Evolutionary conservation across 2,113 vertebrate species (phyloP).

Genomic region (Canis aureus): DNA sequence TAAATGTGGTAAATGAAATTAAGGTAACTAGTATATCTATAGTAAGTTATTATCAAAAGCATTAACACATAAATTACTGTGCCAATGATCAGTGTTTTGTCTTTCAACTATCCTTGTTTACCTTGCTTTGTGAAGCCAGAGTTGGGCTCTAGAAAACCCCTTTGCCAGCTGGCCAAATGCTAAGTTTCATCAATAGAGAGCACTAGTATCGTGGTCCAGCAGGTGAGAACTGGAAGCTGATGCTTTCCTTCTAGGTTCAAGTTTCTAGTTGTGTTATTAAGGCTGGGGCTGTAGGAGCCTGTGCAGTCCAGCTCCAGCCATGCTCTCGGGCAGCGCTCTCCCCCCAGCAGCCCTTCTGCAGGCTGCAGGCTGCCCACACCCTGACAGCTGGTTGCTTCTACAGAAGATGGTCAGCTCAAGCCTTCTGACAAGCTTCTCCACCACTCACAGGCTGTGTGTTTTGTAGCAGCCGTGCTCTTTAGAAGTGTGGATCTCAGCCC

Average conservation of each 20-base stretch:
- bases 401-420: background rate
- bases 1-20: background rate
- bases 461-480: background rate
- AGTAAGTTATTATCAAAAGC: background rate
- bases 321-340: background rate
- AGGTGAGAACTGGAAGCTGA: background rate
- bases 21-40: background rate
- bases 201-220: background rate
- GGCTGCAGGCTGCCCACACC: background rate
- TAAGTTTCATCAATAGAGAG: background rate
- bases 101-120: background rate
- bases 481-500: background rate
- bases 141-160: background rate
- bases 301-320: background rate
- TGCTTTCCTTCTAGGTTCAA: background rate
- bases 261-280: background rate
- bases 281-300: background rate
- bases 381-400: background rate
- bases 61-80: background rate
- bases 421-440: background rate
- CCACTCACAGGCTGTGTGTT: background rate
- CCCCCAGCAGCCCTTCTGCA: background rate
- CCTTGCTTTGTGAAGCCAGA: background rate
- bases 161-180: background rate
- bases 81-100: background rate